Evolutionary conservation across 1,140 invertebrate genomes (phyloP), one percentile per base, ranked within the genome.

Genomic region (Melipona quadrifasciata): DNA sequence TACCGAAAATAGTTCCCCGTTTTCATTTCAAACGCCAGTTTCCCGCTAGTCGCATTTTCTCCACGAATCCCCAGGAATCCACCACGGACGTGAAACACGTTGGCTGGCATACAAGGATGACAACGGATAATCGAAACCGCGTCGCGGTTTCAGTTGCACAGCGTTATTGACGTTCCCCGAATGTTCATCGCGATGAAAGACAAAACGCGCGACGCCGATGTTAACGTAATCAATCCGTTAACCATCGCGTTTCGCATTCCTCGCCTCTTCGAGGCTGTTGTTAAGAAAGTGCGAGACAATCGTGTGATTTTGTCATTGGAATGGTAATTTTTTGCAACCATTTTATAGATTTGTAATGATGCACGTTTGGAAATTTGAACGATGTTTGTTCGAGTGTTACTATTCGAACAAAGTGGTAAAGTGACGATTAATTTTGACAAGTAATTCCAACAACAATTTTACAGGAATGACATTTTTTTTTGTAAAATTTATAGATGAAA

Each of bases 1-100:
- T 31, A 55, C 58, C 72, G 80, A 82, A 82, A 82, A 82, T 82
- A 82, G 80, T 58, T 75, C n/a, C 51, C 39, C 31, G 47, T 75
- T 82, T 67, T 39, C 72, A 67, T 82, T 75, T 67, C 39, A 39
- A 76, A 82, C 64, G 31, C 47, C n/a, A 61, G 53, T 75, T 82
- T 61, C 71, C 58, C 27, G 70, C 39, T 55, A 53, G 39, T 16
- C 47, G 64, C 31, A 53, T 58, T 53, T 78, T 17, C 58, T 21
- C n/a, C 39, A 24, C 17, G 75, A 64, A 64, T 51, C 34, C 3
- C 24, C 21, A 14, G 27, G n/a, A n/a, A n/a, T n/a, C 39, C 39
- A 10, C 39, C 64, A 11, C n/a, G 64, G 27, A 14, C 16, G 24
- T 4, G 39, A 79, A 68, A 68, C 67, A 19, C 55, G 34, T 19